phyloP scores from a whole-genome alignment of 64 coral and sea anemone species.

The Platygyra sinensis region DNA sequence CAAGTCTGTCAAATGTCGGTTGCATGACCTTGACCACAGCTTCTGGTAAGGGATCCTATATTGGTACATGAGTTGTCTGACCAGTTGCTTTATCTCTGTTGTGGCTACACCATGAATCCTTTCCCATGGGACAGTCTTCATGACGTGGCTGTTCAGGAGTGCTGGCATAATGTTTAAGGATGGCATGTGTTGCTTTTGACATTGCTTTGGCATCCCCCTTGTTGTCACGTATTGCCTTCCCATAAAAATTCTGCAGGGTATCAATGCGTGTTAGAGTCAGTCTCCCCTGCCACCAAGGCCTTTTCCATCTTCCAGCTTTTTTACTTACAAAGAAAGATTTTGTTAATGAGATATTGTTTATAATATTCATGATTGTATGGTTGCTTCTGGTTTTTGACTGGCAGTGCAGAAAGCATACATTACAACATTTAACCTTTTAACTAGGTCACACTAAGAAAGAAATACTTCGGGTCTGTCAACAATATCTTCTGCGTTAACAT shows the following conservation, averaged over 20 bases:
- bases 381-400: too few relatives aligned
- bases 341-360: not conserved
- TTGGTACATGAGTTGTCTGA: slow-evolving; percentile 19
- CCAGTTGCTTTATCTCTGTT: slow-evolving; percentile 29
- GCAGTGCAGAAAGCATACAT: too few relatives aligned
- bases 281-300: slow-evolving; percentile 37
- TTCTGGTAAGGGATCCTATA: slow-evolving; percentile 43
- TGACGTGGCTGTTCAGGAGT: slow-evolving; percentile 40
- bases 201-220: slow-evolving; percentile 52
- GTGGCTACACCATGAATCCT: slow-evolving; percentile 53
- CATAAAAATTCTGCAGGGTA: slow-evolving; percentile 68
- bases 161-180: slow-evolving; percentile 66
- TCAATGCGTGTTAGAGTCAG: slow-evolving; percentile 53
- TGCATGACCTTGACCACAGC: slow-evolving; percentile 45
- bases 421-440: too few relatives aligned
- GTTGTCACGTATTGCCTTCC: slow-evolving; percentile 54
- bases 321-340: slow-evolving; percentile 37
- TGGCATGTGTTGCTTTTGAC: slow-evolving; percentile 64
- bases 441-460: too few relatives aligned
- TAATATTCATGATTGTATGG: not conserved
- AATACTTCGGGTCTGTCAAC: too few relatives aligned
- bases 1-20: slow-evolving; percentile 54
- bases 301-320: slow-evolving; percentile 63
- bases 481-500: too few relatives aligned
- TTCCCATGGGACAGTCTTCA: slow-evolving; percentile 40